A percentile compares a stretch with the other conserved stretches of the same genome.
phyloP scores from a whole-genome alignment of 2,113 vertebrate genomes.

The Columba livia region DNA sequence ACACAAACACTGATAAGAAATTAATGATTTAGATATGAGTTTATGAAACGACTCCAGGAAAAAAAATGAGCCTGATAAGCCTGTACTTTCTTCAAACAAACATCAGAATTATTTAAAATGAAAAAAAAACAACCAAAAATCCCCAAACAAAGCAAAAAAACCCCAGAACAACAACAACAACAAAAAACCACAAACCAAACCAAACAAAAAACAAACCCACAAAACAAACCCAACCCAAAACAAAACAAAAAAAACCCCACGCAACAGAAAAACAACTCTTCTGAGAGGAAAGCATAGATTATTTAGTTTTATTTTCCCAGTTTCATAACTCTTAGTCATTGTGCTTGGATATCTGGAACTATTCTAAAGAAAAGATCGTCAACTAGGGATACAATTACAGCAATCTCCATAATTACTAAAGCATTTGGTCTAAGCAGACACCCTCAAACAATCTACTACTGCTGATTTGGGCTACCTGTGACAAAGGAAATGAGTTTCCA shows the following conservation, averaged over 20 bases:
- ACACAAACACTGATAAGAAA: slow-evolving; percentile 52
- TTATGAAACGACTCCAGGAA: slow-evolving; percentile 51
- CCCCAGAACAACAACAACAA: no score
- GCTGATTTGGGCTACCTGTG: slow-evolving; percentile 26
- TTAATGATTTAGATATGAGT: slow-evolving; percentile 31
- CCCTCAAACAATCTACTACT: slow-evolving; percentile 43
- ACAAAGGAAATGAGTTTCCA: slow-evolving; percentile 24
- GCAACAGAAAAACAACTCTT: neutral
- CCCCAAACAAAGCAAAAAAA: no score
- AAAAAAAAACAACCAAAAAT: neutral
- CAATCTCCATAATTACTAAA: slow-evolving; percentile 45
- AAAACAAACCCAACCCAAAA: no score
- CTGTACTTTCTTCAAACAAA: slow-evolving; percentile 56
- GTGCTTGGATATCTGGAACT: slow-evolving; percentile 70
- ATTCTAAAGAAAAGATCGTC: slow-evolving; percentile 58
- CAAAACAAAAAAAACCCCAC: no score
- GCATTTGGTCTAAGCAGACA: slow-evolving; percentile 64
- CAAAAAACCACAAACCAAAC: no score
- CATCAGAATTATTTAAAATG: neutral
- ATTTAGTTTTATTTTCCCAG: slow-evolving; percentile 40
- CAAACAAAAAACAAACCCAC: no score
- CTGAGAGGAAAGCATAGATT: slow-evolving; percentile 35
- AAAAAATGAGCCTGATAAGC: slow-evolving; percentile 23
- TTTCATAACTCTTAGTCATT: neutral
- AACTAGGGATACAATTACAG: slow-evolving; percentile 63